Evolutionary conservation across 2,113 vertebrate species (phyloP).

Genomic region (Vidua chalybeata): DNA sequence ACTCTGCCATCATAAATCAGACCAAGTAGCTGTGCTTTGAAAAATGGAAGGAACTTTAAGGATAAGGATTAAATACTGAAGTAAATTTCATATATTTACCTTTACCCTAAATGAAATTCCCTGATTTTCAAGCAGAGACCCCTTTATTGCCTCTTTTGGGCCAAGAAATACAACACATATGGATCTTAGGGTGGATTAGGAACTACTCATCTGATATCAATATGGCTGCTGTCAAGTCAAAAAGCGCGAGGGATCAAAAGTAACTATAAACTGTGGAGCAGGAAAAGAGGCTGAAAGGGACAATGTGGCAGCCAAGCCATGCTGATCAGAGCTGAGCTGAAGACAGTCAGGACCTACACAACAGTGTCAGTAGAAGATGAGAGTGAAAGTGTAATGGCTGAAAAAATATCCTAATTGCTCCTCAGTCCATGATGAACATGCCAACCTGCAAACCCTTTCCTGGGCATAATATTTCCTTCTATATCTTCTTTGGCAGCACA

Average conservation of each 20-base stretch:
- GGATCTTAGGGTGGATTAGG: not conserved
- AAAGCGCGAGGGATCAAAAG: not conserved
- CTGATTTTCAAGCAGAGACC: not conserved
- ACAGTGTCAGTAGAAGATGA: not conserved
- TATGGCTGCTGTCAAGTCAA: not conserved
- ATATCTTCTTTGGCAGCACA: not conserved
- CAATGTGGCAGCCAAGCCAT: not conserved
- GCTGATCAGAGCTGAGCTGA: not conserved
- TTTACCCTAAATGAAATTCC: not conserved
- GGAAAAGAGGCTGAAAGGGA: not conserved
- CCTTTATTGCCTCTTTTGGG: not conserved
- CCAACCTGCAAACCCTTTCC: not conserved
- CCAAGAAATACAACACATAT: not conserved
- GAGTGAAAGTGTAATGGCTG: not conserved
- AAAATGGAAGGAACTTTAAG: not conserved
- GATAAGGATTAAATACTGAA: not conserved
- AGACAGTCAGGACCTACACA: not conserved
- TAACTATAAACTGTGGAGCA: not conserved
- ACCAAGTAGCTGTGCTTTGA: not conserved
- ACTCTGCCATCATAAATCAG: slow-evolving; percentile 6
- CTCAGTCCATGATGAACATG: not conserved
- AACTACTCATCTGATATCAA: not conserved
- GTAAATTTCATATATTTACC: not conserved
- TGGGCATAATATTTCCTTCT: not conserved
- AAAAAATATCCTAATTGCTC: not conserved